Evolutionary conservation across 2,797 vertebrate genomes (phyloP), one percentile per base, ranked within the genome.

Genomic region (Odontamblyopus rebecca): DNA sequence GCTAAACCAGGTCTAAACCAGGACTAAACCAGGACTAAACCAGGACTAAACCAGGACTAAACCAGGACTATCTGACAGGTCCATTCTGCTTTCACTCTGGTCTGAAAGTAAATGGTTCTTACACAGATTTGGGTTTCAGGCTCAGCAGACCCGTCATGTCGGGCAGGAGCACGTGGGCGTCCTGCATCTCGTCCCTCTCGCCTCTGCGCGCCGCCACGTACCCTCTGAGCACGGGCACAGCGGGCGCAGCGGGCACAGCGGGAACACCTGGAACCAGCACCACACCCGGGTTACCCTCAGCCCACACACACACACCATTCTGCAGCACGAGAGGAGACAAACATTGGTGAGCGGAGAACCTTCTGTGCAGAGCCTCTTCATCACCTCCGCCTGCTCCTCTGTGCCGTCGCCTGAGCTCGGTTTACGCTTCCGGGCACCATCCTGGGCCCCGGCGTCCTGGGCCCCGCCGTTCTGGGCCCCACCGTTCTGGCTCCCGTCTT

Each of bases 351-450:
- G 95, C 94, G 95, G 94, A 98, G 97, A 97, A 99, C 97, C 97
- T 99, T 98, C 97, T 98, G 95, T 98, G 97, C 96, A 98, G 96
- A 98, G 95, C 97, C 96, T 97, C 96, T 98, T 98, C 95, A 95
- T 93, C 93, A 93, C 93, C 91, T 89, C 90, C 86, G 89, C 87
- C 74, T 91, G 92, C 82, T 93, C 91, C 72, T 60, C 92, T 80
- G 93, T 90, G 69, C 89, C 93, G 77, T 92, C 89, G 76, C 92
- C 90, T 51, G 93, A 88, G 0, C 85, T 74, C 59, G 89, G 80
- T 77, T 94, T 96, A 73, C 97, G 93, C 86, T 98, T 98, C 7
- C 91, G 80, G 51, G 89, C 86, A 51, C 86, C 92, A 18, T 86
- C 88, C 18, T 93, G 89, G 19, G 77, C 69, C 26, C 77, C 59